Evolutionary conservation across 2,888 invertebrate genomes (phyloP).

Genomic region (Eupithecia tripunctaria): DNA sequence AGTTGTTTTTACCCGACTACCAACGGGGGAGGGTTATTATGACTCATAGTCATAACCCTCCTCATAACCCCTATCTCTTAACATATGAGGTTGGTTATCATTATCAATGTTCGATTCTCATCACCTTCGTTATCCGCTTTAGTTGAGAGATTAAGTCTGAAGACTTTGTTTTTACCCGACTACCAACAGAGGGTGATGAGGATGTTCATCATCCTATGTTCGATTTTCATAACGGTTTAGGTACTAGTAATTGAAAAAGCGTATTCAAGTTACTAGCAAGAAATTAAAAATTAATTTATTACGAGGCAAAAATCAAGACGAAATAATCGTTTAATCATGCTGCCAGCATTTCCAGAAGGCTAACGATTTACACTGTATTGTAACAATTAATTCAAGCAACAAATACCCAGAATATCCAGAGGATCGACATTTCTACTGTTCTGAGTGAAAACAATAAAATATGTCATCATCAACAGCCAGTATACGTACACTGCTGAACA

Average conservation of each 20-base stretch:
- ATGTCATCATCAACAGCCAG: no score
- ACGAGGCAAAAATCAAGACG: conserved; percentile 33
- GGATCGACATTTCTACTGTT: neutral
- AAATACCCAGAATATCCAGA: neutral
- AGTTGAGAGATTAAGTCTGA: no score
- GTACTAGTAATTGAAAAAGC: neutral
- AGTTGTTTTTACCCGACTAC: neutral
- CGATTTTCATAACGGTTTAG: conserved; percentile 5
- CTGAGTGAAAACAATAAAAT: neutral
- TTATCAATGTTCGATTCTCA: no score
- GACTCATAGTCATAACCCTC: no score
- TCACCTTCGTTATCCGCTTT: no score
- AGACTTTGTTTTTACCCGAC: neutral
- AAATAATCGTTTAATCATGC: conserved; percentile 40
- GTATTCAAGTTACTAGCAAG: conserved; percentile 29
- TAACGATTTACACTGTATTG: conserved; percentile 31
- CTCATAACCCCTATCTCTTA: no score
- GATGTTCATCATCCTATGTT: neutral
- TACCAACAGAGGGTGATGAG: no score
- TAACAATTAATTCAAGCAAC: conserved; percentile 14
- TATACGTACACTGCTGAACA: no score
- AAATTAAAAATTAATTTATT: conserved; percentile 40
- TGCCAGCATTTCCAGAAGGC: conserved; percentile 23
- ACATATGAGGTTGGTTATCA: no score
- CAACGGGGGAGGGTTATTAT: no score